Conservation (phyloP, 1,140 invertebrate genomes). For the Penaeus chinensis region DNA sequence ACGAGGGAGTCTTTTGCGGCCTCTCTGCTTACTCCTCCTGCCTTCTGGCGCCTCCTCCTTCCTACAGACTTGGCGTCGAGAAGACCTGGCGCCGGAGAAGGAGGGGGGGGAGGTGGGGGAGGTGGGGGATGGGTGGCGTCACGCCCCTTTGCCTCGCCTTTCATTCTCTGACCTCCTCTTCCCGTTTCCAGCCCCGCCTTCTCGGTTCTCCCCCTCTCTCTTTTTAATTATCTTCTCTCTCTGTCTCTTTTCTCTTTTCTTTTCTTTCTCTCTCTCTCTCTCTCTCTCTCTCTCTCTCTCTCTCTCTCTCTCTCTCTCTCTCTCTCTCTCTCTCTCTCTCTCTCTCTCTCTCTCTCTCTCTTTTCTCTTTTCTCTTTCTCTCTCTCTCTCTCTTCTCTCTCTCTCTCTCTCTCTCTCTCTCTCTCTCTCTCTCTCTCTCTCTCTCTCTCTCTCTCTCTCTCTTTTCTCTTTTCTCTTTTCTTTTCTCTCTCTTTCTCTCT, state of each 20-base stretch:
- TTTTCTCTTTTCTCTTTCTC: not conserved
- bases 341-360: not conserved
- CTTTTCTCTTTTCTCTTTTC: not conserved
- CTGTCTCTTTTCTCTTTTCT: not conserved
- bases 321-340: not conserved
- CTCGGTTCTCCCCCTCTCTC: not conserved
- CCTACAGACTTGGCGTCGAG: no score
- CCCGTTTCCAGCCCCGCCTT: not conserved
- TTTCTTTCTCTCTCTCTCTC: not conserved
- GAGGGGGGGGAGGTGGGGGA: not conserved
- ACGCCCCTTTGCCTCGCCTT: not conserved
- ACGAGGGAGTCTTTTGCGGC: no score
- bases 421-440: not conserved
- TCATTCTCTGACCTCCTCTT: not conserved
- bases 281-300: no score
- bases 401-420: not conserved
- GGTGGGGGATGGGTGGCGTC: not conserved
- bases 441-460: conserved; percentile 7
- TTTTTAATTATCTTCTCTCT: not conserved
- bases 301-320: conserved; percentile 4
- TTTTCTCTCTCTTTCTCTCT: no score
- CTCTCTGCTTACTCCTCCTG: no score
- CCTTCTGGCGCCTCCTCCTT: no score
- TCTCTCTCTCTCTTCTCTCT: not conserved
- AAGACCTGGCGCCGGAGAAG: no score